Conservation (phyloP, 2,888 invertebrate species). For the Troglohyphantes excavatus region DNA sequence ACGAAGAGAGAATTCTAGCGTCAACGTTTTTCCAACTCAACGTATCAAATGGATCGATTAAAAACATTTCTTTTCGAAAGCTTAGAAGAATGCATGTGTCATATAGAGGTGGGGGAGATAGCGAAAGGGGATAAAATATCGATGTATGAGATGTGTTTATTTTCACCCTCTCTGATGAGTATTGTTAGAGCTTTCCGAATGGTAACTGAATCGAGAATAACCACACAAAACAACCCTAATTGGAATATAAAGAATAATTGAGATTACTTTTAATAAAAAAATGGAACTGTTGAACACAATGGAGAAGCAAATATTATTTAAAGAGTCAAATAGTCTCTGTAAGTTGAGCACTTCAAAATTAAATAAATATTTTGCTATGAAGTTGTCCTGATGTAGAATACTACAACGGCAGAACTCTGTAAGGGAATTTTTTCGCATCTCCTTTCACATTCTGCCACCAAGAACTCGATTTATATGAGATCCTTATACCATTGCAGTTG, state of each 20-base stretch:
- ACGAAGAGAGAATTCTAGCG: conserved; percentile 72
- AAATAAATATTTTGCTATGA: conserved; percentile 59
- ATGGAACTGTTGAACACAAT: background rate
- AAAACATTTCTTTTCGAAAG: conserved; percentile 54
- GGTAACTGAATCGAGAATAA: conserved; percentile 27
- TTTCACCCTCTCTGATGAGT: conserved; percentile 62
- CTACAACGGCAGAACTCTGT: conserved; percentile 22
- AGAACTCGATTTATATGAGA: conserved; percentile 55
- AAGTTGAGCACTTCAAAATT: conserved; percentile 48
- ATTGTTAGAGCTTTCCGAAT: conserved; percentile 50
- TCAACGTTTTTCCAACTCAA: conserved; percentile 72
- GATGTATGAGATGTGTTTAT: conserved; percentile 69
- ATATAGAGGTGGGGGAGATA: conserved; percentile 27
- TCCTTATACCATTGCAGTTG: conserved; percentile 18
- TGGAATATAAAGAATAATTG: background rate
- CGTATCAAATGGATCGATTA: conserved; percentile 65
- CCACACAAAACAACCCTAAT: background rate
- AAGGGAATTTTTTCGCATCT: conserved; percentile 44
- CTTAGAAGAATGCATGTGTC: conserved; percentile 54
- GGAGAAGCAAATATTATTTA: conserved; percentile 49
- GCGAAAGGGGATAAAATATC: conserved; percentile 50
- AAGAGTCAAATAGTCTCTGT: conserved; percentile 61
- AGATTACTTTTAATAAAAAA: conserved; percentile 6
- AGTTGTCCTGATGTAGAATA: conserved; percentile 5
- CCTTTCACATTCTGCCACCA: conserved; percentile 44